Conservation (phyloP, 2,797 vertebrate species). For the Cichlasoma orientale region DNA sequence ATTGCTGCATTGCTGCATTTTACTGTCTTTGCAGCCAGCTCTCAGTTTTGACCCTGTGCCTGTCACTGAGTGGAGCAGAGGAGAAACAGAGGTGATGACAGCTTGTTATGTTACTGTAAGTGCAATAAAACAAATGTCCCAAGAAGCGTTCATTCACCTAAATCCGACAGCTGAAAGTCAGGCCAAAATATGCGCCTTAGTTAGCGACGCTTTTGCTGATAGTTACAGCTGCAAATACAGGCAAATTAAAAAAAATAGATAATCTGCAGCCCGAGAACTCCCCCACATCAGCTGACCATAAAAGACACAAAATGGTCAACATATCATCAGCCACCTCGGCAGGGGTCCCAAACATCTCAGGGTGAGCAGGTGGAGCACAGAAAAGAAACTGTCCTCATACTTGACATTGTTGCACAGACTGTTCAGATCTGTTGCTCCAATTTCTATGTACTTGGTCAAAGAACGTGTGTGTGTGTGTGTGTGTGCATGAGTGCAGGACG, state of each 20-base stretch:
- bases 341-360: no score
- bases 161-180: neutral
- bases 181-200: neutral
- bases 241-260: no score
- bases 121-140: neutral
- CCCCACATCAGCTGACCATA: neutral
- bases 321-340: neutral
- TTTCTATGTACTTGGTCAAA: neutral
- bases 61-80: no score
- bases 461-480: neutral
- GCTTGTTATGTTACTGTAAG: neutral
- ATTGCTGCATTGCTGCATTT: no score
- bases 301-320: neutral
- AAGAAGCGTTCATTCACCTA: no score
- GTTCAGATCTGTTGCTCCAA: neutral
- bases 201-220: neutral
- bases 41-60: no score
- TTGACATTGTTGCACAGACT: neutral
- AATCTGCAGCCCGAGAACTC: no score
- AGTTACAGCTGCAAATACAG: neutral
- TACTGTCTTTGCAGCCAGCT: no score
- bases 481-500: conserved; percentile 45
- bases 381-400: neutral
- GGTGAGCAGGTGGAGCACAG: no score
- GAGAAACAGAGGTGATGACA: no score